A percentile compares a stretch with the other conserved stretches of the same genome.
phyloP scores from a whole-genome alignment of 2,113 vertebrate genomes.

The Arenaria interpres region DNA sequence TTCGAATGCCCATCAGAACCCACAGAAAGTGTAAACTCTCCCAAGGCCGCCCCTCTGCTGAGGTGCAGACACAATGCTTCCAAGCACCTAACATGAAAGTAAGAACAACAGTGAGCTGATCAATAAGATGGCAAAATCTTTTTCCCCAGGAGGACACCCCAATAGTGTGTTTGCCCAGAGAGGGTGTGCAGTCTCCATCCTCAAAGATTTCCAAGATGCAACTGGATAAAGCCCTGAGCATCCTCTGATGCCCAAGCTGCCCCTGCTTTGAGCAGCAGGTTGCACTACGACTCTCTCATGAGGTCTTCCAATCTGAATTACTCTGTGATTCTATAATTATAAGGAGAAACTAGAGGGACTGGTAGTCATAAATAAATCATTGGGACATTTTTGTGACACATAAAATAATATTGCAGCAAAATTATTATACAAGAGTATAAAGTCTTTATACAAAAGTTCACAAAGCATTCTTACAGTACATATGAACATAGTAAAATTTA shows the following conservation, averaged over 20 bases:
- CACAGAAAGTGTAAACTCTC: background rate
- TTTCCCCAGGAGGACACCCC: background rate
- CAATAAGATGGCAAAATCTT: background rate
- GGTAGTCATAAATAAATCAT: background rate
- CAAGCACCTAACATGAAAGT: background rate
- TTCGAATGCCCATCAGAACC: background rate
- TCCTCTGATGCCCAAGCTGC: background rate
- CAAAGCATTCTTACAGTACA: background rate
- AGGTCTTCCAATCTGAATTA: background rate
- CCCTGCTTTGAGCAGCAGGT: background rate
- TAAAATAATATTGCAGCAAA: slow-evolving; percentile 18
- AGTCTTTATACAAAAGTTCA: background rate
- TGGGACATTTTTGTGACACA: background rate
- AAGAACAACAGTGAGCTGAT: background rate
- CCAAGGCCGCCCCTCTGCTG: background rate
- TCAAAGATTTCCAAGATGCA: background rate
- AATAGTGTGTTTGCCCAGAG: background rate
- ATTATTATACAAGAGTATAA: background rate
- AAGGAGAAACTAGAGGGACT: background rate
- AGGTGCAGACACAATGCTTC: background rate
- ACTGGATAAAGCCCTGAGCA: background rate
- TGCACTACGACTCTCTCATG: background rate
- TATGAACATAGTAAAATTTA: background rate
- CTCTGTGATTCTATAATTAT: background rate
- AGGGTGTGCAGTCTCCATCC: background rate